Base-by-base conservation (phyloP, 2,797 vertebrate genomes). In the Eulemur mongoz region DNA sequence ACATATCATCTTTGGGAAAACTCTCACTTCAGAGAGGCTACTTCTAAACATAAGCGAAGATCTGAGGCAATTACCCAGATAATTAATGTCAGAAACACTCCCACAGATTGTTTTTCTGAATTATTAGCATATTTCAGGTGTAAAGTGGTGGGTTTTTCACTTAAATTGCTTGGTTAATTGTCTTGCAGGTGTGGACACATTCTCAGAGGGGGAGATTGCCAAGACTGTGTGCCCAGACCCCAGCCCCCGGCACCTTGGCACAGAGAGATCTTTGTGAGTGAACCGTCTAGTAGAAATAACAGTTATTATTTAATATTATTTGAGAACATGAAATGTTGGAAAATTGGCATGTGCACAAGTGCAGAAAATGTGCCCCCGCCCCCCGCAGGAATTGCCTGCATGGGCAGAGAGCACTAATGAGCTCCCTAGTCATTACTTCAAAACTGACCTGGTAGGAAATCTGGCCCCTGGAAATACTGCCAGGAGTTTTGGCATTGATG, bases 371-470 rank as follows among this genome's bases (percentile, higher is more conserved):
- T 52, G 61, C 17, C 43, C 27, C 70, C 27, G 2, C 38, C 45
- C 63, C 32, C 4, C 22, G 1, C 25, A 5, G 14, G 48, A 61
- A 18, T 25, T 65, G 83, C 96, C 95, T 93, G 96, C 93, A 91
- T 72, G 82, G 94, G 67, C 90, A 95, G 93, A 96, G 92, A 96
- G 93, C 43, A n/a, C 95, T 97, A 97, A 97, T 97, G 98, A 98
- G 86, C 94, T 88, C 97, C n/a, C 65, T 94, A 85, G 93, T 89
- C 96, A 97, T 97, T 97, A 96, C 97, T 96, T 96, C 97, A 97
- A 97, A 97, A 97, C 96, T 93, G 97, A 98, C 97, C 87, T 45
- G 81, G 96, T 96, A 95, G 95, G 95, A 98, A 98, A 97, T 95
- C 81, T 82, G 54, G 76, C 90, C 96, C 95, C 97, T 96, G 91